Conservation (phyloP, 2,113 vertebrate species). For the Azemiops feae region DNA sequence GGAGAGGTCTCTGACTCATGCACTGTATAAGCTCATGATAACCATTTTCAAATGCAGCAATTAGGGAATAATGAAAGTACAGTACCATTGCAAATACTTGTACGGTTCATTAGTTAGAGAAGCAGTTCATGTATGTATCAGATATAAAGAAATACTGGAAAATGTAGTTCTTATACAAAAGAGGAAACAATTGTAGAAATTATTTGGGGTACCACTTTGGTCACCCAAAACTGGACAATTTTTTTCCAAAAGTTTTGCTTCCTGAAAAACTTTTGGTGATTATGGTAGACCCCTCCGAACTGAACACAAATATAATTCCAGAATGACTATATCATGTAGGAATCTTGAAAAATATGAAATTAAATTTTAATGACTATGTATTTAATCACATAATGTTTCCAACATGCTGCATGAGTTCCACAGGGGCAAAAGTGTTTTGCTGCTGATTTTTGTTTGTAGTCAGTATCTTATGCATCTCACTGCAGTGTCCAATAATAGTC, state of each 20-base stretch:
- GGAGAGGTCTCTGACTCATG: conserved; percentile 74
- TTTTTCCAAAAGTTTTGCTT: background rate
- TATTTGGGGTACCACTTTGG: background rate
- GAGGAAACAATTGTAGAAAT: background rate
- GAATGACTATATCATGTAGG: background rate
- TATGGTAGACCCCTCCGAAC: background rate
- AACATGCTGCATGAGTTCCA: background rate
- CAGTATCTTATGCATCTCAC: background rate
- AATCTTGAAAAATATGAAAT: background rate
- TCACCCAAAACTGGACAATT: background rate
- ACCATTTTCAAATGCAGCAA: conserved; percentile 68
- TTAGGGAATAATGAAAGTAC: conserved; percentile 69
- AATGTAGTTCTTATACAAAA: background rate
- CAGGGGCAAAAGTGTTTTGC: background rate
- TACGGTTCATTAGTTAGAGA: conserved; percentile 45
- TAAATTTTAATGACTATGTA: background rate
- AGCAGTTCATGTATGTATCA: background rate
- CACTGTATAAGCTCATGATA: conserved; percentile 70
- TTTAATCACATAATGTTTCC: background rate
- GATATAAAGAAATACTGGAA: background rate
- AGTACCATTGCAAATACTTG: conserved; percentile 32
- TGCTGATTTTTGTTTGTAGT: background rate
- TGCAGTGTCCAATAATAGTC: background rate
- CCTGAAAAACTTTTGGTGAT: background rate
- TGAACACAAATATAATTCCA: background rate